Base-by-base conservation (phyloP, 2,113 vertebrate species). In the Amia ocellicauda region DNA sequence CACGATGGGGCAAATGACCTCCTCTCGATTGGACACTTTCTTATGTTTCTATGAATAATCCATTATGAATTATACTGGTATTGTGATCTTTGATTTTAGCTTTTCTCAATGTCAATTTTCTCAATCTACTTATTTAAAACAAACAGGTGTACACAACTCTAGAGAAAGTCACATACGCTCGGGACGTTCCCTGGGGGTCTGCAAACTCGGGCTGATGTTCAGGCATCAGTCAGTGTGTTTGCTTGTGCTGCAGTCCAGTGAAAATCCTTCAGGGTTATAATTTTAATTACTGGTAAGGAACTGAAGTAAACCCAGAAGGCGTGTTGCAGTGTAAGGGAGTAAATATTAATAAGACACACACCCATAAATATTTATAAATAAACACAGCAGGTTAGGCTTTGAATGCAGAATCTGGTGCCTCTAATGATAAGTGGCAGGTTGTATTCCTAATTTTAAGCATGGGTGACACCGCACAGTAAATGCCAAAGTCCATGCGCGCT, bases 331-430 rank as follows among this genome's bases (percentile, higher is more conserved):
- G n/a, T 14, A 28, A 23, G n/a, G 49, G 20, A 52, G 49, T 50
- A 66, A 66, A 60, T 60, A 67, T 45, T 53, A 67, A 60, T 60
- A 53, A 60, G 57, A 16, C 17, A 19, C 24, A 19, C 28, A 14
- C 47, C 58, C 57, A 66, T 66, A 50, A 50, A 66, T 66, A 66
- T 66, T 66, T 47, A 52, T 23, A 59, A 61, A 45, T 45, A 67
- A 52, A 54, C 58, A 47, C 8, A 11, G 20, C 58, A 45, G 49
- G 53, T 60, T 40, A 49, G 24, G 40, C 36, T 43, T 16, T 24
- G 10, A 52, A 58, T 8, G 1, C 16, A 4, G 20, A 17, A 50
- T 7, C 11, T 13, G 26, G 40, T 26, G 28, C 10, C 7, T 19
- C 3, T 19, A 55, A 41, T 22, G 29, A 45, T 5, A 5, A 52